Base-by-base conservation (phyloP, 2,113 vertebrate species). In the Limnothrissa miodon region DNA sequence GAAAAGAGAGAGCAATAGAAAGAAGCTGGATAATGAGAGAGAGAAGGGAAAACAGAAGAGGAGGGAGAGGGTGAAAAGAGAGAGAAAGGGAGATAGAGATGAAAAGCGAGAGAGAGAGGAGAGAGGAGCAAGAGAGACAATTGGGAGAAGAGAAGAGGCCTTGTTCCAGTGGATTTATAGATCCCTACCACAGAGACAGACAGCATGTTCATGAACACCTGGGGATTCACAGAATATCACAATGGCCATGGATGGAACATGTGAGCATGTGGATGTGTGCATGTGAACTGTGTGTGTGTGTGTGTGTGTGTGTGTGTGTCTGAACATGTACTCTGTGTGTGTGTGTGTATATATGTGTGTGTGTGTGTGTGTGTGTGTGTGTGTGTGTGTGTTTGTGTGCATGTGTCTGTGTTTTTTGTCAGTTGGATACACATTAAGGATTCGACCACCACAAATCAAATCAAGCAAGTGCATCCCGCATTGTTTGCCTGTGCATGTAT, bases 301-400 rank as follows among this genome's bases (percentile, higher is more conserved):
- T 79, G 82, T 53, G 7, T 53, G 25, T 36, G 70, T 74, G 6
- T 83, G 25, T 36, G 39, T 80, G 23, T 70, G 82, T 80, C 56
- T 79, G 79, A 78, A 19, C 81, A 79, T 56, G 79, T 83, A 59
- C n/a, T 81, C 45, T 80, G 44, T 80, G 25, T 83, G 82, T 56
- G 79, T 83, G 78, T 81, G 59, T 80, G 44, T 83, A 33, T 51
- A 7, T 82, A 42, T 78, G 81, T 21, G n/a, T 51, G 66, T 29
- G 66, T 39, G 70, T 81, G 36, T 79, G 78, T 48, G 81, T 70
- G 45, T 70, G 17, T 79, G 36, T 79, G 29, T 36, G 36, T 79
- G 78, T 53, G 36, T 36, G 36, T 23, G 45, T 46, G 80, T 51
- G 44, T 36, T 51, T 29, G 42, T 83, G 48, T 36, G 44, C 46